Evolutionary conservation across 2,113 vertebrate species (phyloP), one percentile per base, ranked within the genome.

Genomic region (Cathartes aura): DNA sequence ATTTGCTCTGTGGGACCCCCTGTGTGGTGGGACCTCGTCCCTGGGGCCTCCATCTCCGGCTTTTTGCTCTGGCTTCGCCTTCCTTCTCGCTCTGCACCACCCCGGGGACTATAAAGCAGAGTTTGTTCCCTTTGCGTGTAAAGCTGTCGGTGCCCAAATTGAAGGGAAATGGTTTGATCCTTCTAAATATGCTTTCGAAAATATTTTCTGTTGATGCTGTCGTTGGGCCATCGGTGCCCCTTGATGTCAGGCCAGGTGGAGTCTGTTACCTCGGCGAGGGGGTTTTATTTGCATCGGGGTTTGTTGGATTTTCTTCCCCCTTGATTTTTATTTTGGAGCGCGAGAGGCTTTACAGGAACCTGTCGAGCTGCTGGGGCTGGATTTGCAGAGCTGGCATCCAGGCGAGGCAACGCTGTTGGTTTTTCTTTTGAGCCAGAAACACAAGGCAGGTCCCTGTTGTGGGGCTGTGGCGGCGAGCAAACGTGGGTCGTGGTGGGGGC

Each of bases 241-340:
- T 96, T 96, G 94, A 93, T 87, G 94, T 87, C 43, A 36, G 83
- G 95, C 97, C 95, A 96, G 95, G 94, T 30, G 53, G 79, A 56
- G 92, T 85, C 88, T 9, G 40, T 8, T 75, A 0, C 94, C 64
- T 71, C 10, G 0, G 72, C 2, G 5, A 17, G 53, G 71, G 67
- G 43, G 9, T 4, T 89, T 36, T 6, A 8, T 95, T 93, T 87
- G 20, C 52, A 0, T n/a, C 3, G 0, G 30, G 7, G 9, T 27
- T 52, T 9, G 34, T 19, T 36, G 76, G 32, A 15, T 64, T 91
- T 75, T 29, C 3, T 15, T 19, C 40, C 59, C 21, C 12, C 12
- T 71, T 5, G 26, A 4, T 63, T 91, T 80, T 87, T 43, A 29
- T 79, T 91, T 72, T 19, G 76, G 78, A 84, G 90, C 4, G 2